phyloP scores from a whole-genome alignment of 2,888 invertebrate species.

The Alentia gelatinosa region DNA sequence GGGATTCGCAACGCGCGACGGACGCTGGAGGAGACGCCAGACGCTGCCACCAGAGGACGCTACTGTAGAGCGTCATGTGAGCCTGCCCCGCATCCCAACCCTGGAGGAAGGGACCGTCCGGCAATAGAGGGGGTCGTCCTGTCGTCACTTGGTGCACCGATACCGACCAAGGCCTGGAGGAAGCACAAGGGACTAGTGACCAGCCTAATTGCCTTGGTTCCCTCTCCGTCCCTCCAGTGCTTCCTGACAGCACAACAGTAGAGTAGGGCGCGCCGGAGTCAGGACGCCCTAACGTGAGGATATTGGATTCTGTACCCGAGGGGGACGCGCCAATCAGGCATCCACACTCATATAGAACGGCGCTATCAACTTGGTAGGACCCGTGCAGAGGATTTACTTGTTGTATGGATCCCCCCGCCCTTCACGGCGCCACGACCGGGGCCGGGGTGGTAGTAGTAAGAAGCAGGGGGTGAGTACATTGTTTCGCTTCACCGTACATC shows the following conservation, averaged over 20 bases:
- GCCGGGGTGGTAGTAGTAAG: neutral
- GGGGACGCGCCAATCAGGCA: neutral
- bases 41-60: too few relatives aligned
- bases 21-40: neutral
- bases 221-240: too few relatives aligned
- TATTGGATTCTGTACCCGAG: conserved; percentile 1
- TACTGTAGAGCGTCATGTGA: too few relatives aligned
- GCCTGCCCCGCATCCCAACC: too few relatives aligned
- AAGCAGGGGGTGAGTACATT: neutral
- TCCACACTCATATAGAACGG: neutral
- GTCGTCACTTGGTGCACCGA: neutral
- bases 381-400: neutral
- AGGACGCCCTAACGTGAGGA: neutral
- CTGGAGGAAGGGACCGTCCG: neutral
- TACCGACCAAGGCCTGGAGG: neutral
- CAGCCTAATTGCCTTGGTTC: neutral
- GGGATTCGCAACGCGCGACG: neutral
- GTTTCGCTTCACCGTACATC: neutral
- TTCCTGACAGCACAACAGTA: neutral
- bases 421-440: neutral
- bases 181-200: neutral
- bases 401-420: neutral
- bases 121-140: neutral
- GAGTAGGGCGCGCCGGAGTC: neutral
- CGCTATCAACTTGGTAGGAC: neutral